Base-by-base conservation (phyloP, 2,113 vertebrate species). In the Grammomys surdaster region DNA sequence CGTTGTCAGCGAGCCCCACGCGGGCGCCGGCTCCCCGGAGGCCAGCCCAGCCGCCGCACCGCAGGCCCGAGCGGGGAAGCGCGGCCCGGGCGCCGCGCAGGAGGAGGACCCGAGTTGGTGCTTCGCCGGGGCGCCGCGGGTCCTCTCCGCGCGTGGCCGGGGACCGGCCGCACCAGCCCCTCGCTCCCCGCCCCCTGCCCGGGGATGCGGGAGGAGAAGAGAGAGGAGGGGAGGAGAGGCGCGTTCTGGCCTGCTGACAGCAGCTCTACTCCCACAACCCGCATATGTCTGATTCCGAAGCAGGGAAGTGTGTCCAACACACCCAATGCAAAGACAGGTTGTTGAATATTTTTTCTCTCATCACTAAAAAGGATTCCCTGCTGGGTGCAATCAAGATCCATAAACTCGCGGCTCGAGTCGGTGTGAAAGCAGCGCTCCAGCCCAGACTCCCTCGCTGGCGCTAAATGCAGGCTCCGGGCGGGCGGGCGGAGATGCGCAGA, bases 361-460 rank as follows among this genome's bases (percentile, higher is more conserved):
- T 97, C 97, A 98, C 98, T 90, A 98, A 98, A 97, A 98, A 97
- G 96, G 98, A 98, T 98, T 98, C 98, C 98, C 98, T 97, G 98
- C 98, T 98, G 98, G 96, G 97, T 98, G 98, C 96, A 98, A 98
- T 98, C 98, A 98, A 98, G 98, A 98, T 96, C 97, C 98, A 98
- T 97, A 98, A 98, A 98, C 98, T 96, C 90, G 90, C 92, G 97
- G 96, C 97, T 96, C 95, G 78, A 97, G 96, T 92, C 96, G 95
- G 97, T 94, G 96, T 95, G 96, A 98, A 97, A 81, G 95, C 97
- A 43, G 94, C 88, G 96, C 98, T 97, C 93, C 92, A 96, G 96
- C 97, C 97, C 97, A 96, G 97, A 96, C 97, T 97, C 97, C 81
- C 95, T 97, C 96, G 93, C 88, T 89, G 97, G 97, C 97, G 97